phyloP scores from a whole-genome alignment of 1,140 invertebrate species.

The Ceratoteleas bidentatus region DNA sequence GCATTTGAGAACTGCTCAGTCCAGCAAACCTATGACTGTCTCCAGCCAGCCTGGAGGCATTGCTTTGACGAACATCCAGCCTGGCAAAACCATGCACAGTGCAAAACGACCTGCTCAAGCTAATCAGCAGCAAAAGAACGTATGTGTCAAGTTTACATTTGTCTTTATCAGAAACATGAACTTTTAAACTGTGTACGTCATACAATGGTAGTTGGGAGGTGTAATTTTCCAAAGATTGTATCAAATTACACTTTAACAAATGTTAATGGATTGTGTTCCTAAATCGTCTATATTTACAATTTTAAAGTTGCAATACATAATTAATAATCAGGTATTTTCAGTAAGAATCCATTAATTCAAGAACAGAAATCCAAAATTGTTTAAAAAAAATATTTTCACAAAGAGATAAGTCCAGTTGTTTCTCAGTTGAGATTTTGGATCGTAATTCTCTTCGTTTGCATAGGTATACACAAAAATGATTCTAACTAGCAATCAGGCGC shows the following conservation, averaged over 20 bases:
- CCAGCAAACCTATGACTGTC: constrained; percentile 58
- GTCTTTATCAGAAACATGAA: too few relatives aligned
- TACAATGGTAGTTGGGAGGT: too few relatives aligned
- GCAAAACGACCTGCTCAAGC: constrained; percentile 74
- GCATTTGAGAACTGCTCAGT: constrained; percentile 75
- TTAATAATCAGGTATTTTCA: too few relatives aligned
- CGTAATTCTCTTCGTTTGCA: not conserved
- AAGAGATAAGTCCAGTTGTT: too few relatives aligned
- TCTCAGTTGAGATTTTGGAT: not conserved
- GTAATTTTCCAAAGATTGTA: too few relatives aligned
- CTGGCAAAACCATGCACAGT: constrained; percentile 71
- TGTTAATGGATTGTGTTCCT: too few relatives aligned
- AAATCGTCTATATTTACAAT: too few relatives aligned
- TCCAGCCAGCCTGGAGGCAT: constrained; percentile 73
- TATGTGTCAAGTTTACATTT: too few relatives aligned
- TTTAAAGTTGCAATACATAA: too few relatives aligned
- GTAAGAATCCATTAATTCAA: not conserved
- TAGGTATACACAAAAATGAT: constrained; percentile 84
- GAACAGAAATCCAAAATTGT: too few relatives aligned
- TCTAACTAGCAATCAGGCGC: constrained; percentile 80
- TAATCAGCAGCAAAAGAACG: constrained; percentile 75
- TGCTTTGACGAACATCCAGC: constrained; percentile 74
- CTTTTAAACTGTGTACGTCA: too few relatives aligned
- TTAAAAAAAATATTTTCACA: not conserved
- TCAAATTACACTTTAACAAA: too few relatives aligned